Evolutionary conservation across 2,113 vertebrate genomes (phyloP), one percentile per base, ranked within the genome.

Genomic region (Micronisus gabar): DNA sequence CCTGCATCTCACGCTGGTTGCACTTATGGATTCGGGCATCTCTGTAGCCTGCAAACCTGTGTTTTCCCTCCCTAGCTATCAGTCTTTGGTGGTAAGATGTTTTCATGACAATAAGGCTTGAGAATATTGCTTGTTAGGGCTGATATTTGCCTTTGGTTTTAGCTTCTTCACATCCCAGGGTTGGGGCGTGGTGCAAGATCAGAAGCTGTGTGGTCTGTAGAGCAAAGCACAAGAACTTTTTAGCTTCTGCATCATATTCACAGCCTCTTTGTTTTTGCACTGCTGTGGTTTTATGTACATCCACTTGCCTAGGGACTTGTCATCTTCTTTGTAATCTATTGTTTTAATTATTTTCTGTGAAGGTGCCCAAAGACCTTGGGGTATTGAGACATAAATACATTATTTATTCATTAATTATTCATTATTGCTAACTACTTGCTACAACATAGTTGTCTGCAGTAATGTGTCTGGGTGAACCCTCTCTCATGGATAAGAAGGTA

Each of bases 311-410:
- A 70, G 95, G 86, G 93, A 95, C 67, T 84, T 92, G 93, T 86
- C 86, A 80, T 93, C 74, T 79, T 93, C 91, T 88, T 91, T 94
- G 91, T 97, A 96, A 97, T 95, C 87, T 97, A 93, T 95, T 84
- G 87, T 95, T 97, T 96, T 94, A 96, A 96, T 97, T 97, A 95
- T 95, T 97, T 96, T 90, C 76, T 89, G 58, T 80, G 88, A 85
- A 95, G 79, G 89, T 95, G 85, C 52, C 86, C 90, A 90, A 87
- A 95, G 87, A 93, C 87, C 81, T 85, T 72, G 65, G 93, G 81
- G 78, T 91, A 95, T 74, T 93, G 84, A 71, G 88, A 93, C 43
- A 91, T 40, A 95, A 90, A 86, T 34, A 58, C 63, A 76, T 86
- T 90, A 93, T 96, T 93, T 93, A 79, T 90, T 94, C 72, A 84